These are phyloP conservation scores for Neolamprologus caudopunctatus DNA, from an alignment of 2,113 vertebrate species.

Conservation along the genomic window DNA sequence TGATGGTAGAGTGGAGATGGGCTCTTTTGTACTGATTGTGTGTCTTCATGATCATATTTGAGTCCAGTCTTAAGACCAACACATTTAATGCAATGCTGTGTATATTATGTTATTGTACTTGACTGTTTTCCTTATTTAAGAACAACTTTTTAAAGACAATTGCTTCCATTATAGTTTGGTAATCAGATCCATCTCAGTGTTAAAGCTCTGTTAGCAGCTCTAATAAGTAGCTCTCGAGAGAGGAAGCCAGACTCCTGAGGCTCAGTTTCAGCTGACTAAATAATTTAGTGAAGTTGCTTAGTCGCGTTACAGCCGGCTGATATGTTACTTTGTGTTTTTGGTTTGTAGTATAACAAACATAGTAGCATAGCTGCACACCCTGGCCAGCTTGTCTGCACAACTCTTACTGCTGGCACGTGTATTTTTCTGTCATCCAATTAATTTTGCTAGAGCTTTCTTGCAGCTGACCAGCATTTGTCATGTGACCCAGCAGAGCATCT, in stretches of 20 bases:
- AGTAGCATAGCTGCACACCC: background rate
- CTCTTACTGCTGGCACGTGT: background rate
- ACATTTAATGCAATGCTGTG: rapidly evolving
- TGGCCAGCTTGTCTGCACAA: background rate
- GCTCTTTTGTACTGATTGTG: background rate
- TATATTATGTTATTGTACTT: background rate
- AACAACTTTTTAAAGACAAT: background rate
- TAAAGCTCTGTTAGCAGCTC: background rate
- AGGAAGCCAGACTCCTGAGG: background rate
- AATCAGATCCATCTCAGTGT: background rate
- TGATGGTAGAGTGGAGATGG: background rate
- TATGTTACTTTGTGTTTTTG: background rate
- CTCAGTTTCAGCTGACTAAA: slow-evolving; percentile 34
- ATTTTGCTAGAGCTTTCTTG: background rate
- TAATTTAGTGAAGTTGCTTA: slow-evolving; percentile 42
- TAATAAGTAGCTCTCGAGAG: background rate
- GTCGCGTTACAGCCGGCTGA: background rate
- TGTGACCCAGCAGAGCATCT: background rate
- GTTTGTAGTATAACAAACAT: background rate
- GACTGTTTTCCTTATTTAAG: background rate
- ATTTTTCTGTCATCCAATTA: background rate
- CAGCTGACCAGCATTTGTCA: background rate
- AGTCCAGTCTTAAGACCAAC: background rate
- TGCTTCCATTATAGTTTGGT: background rate
- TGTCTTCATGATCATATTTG: background rate